phyloP scores from a whole-genome alignment of 2,113 vertebrate genomes.

The Ictalurus furcatus region DNA sequence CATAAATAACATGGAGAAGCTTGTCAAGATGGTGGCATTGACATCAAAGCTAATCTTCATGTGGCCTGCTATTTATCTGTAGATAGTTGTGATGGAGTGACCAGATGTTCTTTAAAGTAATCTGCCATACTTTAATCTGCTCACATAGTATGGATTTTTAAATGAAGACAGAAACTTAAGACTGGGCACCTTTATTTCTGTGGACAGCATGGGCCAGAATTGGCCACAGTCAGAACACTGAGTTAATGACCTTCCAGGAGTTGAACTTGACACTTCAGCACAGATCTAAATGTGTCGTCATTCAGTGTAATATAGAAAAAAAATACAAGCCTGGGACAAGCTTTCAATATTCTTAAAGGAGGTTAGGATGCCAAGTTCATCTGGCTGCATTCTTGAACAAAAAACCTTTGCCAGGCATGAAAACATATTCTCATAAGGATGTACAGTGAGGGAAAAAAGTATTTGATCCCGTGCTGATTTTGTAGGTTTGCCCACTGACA shows the following conservation, averaged over 20 bases:
- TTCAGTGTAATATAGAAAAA: constrained; percentile 25
- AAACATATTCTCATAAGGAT: neutral
- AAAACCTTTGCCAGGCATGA: neutral
- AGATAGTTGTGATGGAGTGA: neutral
- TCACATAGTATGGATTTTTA: constrained; percentile 1
- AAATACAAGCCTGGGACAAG: neutral
- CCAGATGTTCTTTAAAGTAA: constrained; percentile 10
- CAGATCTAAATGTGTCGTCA: constrained; percentile 36
- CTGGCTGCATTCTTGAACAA: neutral
- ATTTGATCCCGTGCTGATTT: too few species aligned
- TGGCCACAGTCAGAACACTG: constrained; percentile 13
- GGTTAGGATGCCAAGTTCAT: neutral
- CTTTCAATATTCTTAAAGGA: constrained; percentile 1
- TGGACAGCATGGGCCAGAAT: neutral
- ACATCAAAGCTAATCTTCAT: constrained; percentile 6
- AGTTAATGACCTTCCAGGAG: constrained; percentile 56
- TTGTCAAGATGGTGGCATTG: neutral
- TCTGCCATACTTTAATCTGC: neutral
- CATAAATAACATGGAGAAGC: neutral
- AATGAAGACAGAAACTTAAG: neutral
- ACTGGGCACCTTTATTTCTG: neutral
- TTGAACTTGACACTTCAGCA: constrained; percentile 55
- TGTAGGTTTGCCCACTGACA: too few species aligned
- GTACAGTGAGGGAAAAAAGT: too few species aligned
- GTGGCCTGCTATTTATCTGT: neutral